A percentile compares a stretch with the other conserved stretches of the same genome.
These are phyloP conservation scores for Notoglanidium macrostoma DNA, from an alignment of 2,797 vertebrate genomes.

Conservation along the genomic window DNA sequence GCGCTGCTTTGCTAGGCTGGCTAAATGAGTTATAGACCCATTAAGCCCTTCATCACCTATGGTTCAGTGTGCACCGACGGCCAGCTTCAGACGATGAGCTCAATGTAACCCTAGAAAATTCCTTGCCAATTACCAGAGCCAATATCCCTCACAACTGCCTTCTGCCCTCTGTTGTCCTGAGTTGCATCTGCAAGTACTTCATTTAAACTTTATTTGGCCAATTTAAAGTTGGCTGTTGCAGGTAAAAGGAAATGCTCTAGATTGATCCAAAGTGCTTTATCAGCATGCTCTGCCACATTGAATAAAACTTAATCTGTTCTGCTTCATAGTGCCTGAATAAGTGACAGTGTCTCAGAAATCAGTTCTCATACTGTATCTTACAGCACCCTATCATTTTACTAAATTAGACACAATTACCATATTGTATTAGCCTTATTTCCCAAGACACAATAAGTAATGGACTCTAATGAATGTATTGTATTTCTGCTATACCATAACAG, in stretches of 20 bases:
- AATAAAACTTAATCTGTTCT: conserved; percentile 29
- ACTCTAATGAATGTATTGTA: background rate
- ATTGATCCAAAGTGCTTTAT: conserved; percentile 69
- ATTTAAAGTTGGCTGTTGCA: conserved; percentile 68
- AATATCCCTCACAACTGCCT: conserved; percentile 36
- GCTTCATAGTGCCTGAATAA: conserved; percentile 20
- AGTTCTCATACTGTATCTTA: conserved; percentile 6
- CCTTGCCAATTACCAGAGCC: conserved; percentile 56
- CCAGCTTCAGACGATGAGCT: conserved; percentile 30
- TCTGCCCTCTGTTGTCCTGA: conserved; percentile 62
- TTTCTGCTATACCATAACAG: background rate
- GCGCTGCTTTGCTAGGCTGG: conserved; percentile 54
- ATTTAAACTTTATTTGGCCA: conserved; percentile 67
- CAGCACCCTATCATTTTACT: conserved; percentile 2
- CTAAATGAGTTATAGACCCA: conserved; percentile 74
- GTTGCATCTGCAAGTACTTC: conserved; percentile 73
- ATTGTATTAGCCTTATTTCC: conserved; percentile 13
- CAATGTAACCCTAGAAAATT: conserved; percentile 58
- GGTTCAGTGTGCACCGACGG: conserved; percentile 65
- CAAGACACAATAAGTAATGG: background rate
- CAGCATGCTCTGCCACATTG: conserved; percentile 61
- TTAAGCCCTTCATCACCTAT: conserved; percentile 70
- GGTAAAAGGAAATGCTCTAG: conserved; percentile 64
- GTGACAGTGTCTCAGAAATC: conserved; percentile 24
- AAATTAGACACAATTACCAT: conserved; percentile 2